Conservation (phyloP, 2,888 invertebrate genomes). For the Nysson spinosus region DNA sequence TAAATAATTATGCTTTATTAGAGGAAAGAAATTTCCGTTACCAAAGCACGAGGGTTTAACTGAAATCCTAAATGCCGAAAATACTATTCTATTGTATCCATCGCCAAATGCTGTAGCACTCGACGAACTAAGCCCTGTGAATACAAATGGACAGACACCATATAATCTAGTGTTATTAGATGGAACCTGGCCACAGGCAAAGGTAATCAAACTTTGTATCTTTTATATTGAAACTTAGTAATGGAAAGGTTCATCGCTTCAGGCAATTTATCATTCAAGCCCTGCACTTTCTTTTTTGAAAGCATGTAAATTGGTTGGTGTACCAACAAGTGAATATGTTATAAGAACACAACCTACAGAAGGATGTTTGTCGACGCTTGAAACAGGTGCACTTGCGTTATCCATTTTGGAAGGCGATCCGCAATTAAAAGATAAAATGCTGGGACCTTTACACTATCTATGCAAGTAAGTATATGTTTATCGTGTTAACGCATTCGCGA, state of each 20-base stretch:
- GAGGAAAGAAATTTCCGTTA: slow-evolving; percentile 91
- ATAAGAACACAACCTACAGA: slow-evolving; percentile 96
- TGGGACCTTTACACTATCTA: slow-evolving; percentile 88
- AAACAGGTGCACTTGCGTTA: slow-evolving; percentile 90
- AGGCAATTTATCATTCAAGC: slow-evolving; percentile 91
- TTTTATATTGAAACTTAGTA: not conserved
- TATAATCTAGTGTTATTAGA: slow-evolving; percentile 92
- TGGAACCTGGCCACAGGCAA: slow-evolving; percentile 98
- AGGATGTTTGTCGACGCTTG: slow-evolving; percentile 93
- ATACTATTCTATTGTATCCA: slow-evolving; percentile 89
- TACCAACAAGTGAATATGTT: slow-evolving; percentile 89
- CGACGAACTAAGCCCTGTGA: slow-evolving; percentile 78
- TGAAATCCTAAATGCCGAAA: slow-evolving; percentile 82
- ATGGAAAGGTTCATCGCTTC: not conserved
- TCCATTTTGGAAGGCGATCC: slow-evolving; percentile 86
- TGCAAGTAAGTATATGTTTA: slow-evolving; percentile 80
- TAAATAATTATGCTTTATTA: slow-evolving; percentile 74
- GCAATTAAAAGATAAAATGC: slow-evolving; percentile 82
- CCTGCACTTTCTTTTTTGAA: slow-evolving; percentile 85
- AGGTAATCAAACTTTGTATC: slow-evolving; percentile 73
- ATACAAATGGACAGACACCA: slow-evolving; percentile 75
- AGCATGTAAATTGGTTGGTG: slow-evolving; percentile 89
- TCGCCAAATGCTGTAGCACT: slow-evolving; percentile 86
- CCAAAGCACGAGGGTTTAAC: slow-evolving; percentile 82
- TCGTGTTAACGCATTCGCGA: too few relatives aligned